These are phyloP conservation scores for Melospiza melodia DNA, from an alignment of 2,113 vertebrate species.

Conservation along the genomic window DNA sequence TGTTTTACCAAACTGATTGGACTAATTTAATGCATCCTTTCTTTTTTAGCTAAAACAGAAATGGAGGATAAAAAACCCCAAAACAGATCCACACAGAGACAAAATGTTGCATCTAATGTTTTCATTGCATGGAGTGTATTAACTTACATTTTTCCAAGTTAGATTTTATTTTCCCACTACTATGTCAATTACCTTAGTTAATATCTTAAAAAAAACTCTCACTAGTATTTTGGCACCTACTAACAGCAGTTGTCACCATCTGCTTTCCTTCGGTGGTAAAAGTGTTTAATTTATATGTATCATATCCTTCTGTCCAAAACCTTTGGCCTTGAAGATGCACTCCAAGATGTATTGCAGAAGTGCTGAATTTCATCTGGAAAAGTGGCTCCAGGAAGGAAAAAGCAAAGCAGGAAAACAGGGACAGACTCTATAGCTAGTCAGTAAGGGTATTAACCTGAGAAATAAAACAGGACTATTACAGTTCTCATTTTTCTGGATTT, in stretches of 20 bases:
- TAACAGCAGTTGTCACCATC: not conserved
- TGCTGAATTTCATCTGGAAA: not conserved
- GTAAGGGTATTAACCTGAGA: not conserved
- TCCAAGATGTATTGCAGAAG: not conserved
- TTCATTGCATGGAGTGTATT: not conserved
- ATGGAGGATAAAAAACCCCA: not conserved
- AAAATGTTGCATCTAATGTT: not conserved
- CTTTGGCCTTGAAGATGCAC: not conserved
- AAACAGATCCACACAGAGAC: not conserved
- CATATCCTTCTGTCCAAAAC: not conserved
- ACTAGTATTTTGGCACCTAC: not conserved
- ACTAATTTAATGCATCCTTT: not conserved
- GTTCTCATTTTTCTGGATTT: not conserved
- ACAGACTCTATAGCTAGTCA: not conserved
- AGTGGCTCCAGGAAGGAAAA: not conserved
- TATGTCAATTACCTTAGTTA: not conserved
- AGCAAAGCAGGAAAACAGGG: not conserved
- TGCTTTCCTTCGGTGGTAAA: not conserved
- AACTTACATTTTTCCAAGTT: not conserved
- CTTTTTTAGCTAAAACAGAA: not conserved
- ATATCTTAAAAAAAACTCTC: not conserved
- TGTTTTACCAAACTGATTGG: not conserved
- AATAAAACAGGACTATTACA: fast-evolving
- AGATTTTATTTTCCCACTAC: not conserved
- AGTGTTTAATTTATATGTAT: not conserved